Evolutionary conservation across 2,797 vertebrate species (phyloP).

Genomic region (Smutsia gigantea): DNA sequence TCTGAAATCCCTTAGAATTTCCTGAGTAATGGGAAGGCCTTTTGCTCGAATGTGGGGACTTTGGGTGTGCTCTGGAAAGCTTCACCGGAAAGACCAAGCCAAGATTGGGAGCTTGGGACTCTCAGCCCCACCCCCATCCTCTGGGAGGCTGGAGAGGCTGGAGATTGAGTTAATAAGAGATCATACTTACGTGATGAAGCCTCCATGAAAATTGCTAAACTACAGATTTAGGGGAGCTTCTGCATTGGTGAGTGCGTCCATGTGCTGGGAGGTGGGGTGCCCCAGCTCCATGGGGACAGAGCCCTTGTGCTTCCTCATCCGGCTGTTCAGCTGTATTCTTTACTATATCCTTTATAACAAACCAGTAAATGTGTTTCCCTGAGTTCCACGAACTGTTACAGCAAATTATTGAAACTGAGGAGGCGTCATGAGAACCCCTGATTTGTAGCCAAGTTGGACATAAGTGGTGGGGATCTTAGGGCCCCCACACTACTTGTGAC

Average conservation of each 20-base stretch:
- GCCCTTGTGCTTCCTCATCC: not conserved
- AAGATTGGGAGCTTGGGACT: not conserved
- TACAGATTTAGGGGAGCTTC: not conserved
- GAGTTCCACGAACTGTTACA: not conserved
- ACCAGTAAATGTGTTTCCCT: not conserved
- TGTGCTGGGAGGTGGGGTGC: not conserved
- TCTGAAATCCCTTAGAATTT: not conserved
- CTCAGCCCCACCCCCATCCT: not conserved
- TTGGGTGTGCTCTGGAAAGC: not conserved
- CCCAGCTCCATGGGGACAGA: not conserved
- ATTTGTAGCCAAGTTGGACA: not conserved
- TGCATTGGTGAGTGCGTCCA: not conserved
- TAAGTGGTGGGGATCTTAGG: not conserved
- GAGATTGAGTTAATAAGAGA: not conserved
- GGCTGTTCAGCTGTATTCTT: not conserved
- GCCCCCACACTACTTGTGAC: not conserved
- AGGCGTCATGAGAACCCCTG: not conserved
- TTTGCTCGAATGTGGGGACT: not conserved
- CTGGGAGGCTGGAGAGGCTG: too few species aligned
- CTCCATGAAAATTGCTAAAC: not conserved
- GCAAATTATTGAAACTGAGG: not conserved
- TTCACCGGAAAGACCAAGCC: not conserved
- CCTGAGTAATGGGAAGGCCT: not conserved
- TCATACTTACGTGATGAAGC: not conserved
- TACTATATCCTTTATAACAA: not conserved